Base-by-base conservation (phyloP, 2,797 vertebrate species). In the Xenopus petersii region DNA sequence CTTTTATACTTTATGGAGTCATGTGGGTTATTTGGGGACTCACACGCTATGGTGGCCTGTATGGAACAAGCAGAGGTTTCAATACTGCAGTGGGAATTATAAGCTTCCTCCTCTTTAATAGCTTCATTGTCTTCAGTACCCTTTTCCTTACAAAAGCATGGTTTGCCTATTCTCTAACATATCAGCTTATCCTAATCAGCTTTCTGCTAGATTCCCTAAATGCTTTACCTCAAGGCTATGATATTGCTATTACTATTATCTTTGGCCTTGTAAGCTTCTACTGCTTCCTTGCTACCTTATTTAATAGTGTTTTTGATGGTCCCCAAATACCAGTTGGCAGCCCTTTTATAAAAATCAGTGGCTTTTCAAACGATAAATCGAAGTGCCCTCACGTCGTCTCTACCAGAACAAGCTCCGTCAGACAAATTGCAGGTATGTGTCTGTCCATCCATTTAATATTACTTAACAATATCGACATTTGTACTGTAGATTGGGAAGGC, bases 181-280 rank as follows among this genome's bases (percentile, higher is more conserved):
- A 95, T 85, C 87, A 89, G 64, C 93, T 97, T 4, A 89, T 97
- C 0, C 73, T 94, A 2, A 82, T 92, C 73, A 95, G 94, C 86
- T 97, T 96, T 83, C 82, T 97, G 80, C 81, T 97, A 81, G 93
- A 96, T 2, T 88, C 93, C 3, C 6, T 95, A 5, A 89, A 79
- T 0, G 84, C 54, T 0, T 81, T 93, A 49, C 93, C 94, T 0
- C 71, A 81, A 1, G 94, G 94, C 15, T 97, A 94, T 0, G 94
- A 96, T 83, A 83, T 92, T 0, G 91, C 89, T 7, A 92, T 93
- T 74, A 90, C 90, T 4, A 88, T 95, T 75, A 82, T 93, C 79
- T 95, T 96, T 2, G 94, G 95, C 16, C 82, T 95, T 54, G 86
- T 94, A 81, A 94, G 94, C 84, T 96, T 96, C 77, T 97, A 95